Conservation (phyloP, 1,140 invertebrate species). For the Calephelis nemesis region DNA sequence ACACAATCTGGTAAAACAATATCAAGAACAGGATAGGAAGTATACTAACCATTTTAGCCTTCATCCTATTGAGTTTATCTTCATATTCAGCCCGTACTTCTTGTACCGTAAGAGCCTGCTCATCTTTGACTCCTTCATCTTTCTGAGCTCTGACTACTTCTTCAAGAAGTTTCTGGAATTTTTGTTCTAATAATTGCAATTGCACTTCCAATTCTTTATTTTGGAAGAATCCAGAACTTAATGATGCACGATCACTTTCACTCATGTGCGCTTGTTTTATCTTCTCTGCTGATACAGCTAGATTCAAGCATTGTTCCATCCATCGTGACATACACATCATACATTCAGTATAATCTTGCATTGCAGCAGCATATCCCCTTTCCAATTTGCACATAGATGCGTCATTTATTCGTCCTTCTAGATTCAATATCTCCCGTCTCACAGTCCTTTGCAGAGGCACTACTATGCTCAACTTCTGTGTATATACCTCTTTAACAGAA, state of each 20-base stretch:
- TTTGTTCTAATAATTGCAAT: conserved; percentile 55
- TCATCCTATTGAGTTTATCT: conserved; percentile 84
- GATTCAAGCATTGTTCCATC: conserved; percentile 52
- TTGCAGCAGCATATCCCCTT: conserved; percentile 53
- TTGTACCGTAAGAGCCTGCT: conserved; percentile 58
- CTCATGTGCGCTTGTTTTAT: conserved; percentile 62
- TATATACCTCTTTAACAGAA: conserved; percentile 61
- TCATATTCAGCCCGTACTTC: conserved; percentile 82
- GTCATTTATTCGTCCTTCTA: conserved; percentile 53
- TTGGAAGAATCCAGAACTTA: conserved; percentile 50
- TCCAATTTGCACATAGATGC: conserved; percentile 56
- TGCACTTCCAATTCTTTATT: conserved; percentile 59
- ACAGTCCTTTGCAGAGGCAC: conserved; percentile 61
- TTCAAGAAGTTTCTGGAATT: conserved; percentile 62
- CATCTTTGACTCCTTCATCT: conserved; percentile 48
- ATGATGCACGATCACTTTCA: conserved; percentile 46
- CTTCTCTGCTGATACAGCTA: conserved; percentile 56
- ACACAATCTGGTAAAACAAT: conserved; percentile 69
- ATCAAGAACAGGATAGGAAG: conserved; percentile 67
- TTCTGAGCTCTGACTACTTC: conserved; percentile 52
- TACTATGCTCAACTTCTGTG: conserved; percentile 57
- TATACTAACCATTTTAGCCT: conserved; percentile 84
- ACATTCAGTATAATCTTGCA: conserved; percentile 64
- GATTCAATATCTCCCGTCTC: conserved; percentile 55
- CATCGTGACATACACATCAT: conserved; percentile 60